phyloP scores from a whole-genome alignment of 53 echinoderm and acorn worm species.

The Glandiceps talaboti region DNA sequence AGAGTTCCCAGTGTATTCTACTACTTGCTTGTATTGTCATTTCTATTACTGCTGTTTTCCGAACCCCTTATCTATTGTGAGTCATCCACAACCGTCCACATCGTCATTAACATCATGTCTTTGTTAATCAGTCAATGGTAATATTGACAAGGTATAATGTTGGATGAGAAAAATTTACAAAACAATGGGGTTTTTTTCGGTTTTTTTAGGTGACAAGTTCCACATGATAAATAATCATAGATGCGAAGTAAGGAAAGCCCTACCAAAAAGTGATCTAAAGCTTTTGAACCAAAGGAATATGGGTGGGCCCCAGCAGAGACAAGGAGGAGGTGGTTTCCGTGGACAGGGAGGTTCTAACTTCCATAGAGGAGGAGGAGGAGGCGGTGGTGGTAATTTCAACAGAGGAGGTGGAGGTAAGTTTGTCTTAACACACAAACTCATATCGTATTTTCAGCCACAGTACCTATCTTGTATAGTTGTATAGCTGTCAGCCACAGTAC shows the following conservation, averaged over 20 bases:
- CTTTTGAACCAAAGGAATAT: neutral
- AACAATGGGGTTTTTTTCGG: slow-evolving; percentile 3
- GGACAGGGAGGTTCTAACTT: neutral
- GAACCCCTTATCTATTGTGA: too few species aligned
- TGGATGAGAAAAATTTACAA: neutral
- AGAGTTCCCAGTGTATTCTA: too few species aligned
- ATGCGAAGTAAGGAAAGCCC: slow-evolving; percentile 58
- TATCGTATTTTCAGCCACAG: too few species aligned
- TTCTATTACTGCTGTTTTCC: too few species aligned
- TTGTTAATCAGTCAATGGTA: too few species aligned
- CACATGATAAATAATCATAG: slow-evolving; percentile 34
- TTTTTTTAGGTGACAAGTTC: slow-evolving; percentile 38
- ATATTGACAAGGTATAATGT: too few species aligned
- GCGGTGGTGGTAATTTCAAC: neutral
- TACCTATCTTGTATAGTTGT: too few species aligned
- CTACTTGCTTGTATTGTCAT: too few species aligned
- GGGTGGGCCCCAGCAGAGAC: neutral
- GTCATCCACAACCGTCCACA: too few species aligned
- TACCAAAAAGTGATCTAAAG: slow-evolving; percentile 32
- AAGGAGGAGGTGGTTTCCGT: neutral
- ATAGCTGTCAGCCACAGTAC: too few species aligned
- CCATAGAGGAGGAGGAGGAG: neutral
- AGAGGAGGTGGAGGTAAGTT: neutral
- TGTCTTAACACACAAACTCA: too few species aligned
- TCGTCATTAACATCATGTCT: too few species aligned